Evolutionary conservation across 2,888 invertebrate genomes (phyloP), one percentile per base, ranked within the genome.

Genomic region (Cerceris ruficornis): DNA sequence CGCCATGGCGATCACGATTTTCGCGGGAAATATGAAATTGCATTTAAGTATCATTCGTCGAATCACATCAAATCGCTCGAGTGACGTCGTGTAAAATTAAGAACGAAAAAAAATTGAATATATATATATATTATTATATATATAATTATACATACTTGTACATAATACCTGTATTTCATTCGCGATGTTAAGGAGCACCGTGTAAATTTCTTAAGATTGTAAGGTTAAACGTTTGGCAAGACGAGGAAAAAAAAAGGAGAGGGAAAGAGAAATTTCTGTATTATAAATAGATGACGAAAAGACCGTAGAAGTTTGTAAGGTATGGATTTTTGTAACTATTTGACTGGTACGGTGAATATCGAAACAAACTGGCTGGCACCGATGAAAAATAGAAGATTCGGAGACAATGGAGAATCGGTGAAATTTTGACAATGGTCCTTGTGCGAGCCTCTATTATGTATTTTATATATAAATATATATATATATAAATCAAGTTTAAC

Each of bases 391-490:
- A 80, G 71, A 80, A 77, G 73, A 83, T 85, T 80, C 80, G 79
- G 41, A 11, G 14, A 14, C 49, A 46, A 11, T 82, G 79, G 81
- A 83, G 78, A 61, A 83, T 87, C 73, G 64, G 39, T 67, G 75
- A 82, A 60, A 81, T 46, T 76, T 79, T 69, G 73, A 82, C 64
- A 87, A 87, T 86, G 87, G 87, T 86, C 85, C 87, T 84, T 87
- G 87, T 88, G 88, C 87, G 88, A 90, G 91, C 90, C 90, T 90
- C 91, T 89, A 90, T 91, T 88, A 90, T 91, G 91, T 91, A 91
- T 91, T 91, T 91, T 91, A 91, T 91, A 90, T 90, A 90, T 90
- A 87, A 82, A 84, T 84, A 81, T 67, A 66, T 55, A 69, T 71
- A 85, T 66, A 84, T 83, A 86, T 79, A 85, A 86, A 86, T 86